phyloP scores from a whole-genome alignment of 2,888 invertebrate species.

The Pyrrhosoma nymphula region DNA sequence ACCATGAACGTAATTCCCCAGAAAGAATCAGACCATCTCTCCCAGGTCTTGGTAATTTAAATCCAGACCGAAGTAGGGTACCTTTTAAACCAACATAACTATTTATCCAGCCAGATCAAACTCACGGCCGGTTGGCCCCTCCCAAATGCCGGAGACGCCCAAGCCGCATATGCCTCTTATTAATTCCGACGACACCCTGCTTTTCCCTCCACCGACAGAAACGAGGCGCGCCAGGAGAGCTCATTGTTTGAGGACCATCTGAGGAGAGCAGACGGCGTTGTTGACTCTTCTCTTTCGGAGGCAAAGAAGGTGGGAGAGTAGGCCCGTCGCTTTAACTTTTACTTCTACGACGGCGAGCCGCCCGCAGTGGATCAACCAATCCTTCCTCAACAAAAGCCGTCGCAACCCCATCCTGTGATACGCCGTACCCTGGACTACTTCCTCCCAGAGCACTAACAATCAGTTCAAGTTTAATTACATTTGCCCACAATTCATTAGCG shows the following conservation, averaged over 20 bases:
- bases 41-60: not conserved
- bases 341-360: not conserved
- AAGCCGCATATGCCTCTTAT: not conserved
- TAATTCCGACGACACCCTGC: constrained; percentile 31
- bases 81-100: not conserved
- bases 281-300: constrained; percentile 17
- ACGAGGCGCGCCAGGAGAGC: not conserved
- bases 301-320: not conserved
- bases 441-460: not conserved
- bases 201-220: not conserved
- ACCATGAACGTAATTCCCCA: not conserved
- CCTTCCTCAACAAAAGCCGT: no score
- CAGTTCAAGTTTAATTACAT: no score
- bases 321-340: not conserved
- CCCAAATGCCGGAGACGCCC: not conserved
- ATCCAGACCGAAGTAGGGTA: not conserved
- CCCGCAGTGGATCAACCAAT: not conserved
- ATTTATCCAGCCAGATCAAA: not conserved
- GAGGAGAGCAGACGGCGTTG: not conserved
- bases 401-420: not conserved
- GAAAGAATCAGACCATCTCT: not conserved
- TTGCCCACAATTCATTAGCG: no score
- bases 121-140: not conserved
- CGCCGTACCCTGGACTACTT: not conserved
- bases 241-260: constrained; percentile 22